phyloP scores from a whole-genome alignment of 1,140 invertebrate genomes.

The Macrotrachela quadricornifera region DNA sequence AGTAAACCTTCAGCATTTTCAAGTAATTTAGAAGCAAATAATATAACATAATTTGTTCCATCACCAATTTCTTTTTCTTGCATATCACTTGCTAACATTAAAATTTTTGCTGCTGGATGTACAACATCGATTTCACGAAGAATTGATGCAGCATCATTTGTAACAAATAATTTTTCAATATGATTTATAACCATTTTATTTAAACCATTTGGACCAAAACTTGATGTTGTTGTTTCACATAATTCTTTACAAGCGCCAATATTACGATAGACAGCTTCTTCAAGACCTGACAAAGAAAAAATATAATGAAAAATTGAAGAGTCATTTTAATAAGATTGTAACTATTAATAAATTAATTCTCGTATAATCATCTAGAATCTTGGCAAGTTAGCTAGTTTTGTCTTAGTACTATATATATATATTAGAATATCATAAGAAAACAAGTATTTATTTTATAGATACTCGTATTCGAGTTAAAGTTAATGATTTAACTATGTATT shows the following conservation, averaged over 20 bases:
- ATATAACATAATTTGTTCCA: constrained; percentile 92
- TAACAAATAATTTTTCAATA: constrained; percentile 91
- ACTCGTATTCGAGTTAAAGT: too few relatives aligned
- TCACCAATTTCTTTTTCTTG: constrained; percentile 96
- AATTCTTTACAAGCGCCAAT: constrained; percentile 89
- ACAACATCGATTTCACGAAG: constrained; percentile 66
- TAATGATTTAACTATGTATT: too few relatives aligned
- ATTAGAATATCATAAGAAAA: too few relatives aligned
- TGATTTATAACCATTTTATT: constrained; percentile 99
- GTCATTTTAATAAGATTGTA: too few relatives aligned
- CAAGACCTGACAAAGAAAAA: constrained; percentile 55
- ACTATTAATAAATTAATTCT: too few relatives aligned
- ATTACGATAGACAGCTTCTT: constrained; percentile 87
- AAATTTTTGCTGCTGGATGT: constrained; percentile 90
- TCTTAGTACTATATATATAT: too few relatives aligned
- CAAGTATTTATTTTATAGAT: too few relatives aligned
- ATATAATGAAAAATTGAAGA: constrained; percentile 6
- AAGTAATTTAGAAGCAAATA: constrained; percentile 70
- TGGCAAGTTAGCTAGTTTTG: too few relatives aligned
- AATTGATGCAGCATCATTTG: constrained; percentile 94
- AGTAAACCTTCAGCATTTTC: constrained; percentile 76
- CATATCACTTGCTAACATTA: constrained; percentile 86
- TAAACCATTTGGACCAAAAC: constrained; percentile 66
- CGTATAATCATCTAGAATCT: too few relatives aligned
- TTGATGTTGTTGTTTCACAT: constrained; percentile 65